A percentile compares a stretch with the other conserved stretches of the same genome.
Evolutionary conservation across 2,113 vertebrate species (phyloP).

Genomic region (Mormyrus lacerda): DNA sequence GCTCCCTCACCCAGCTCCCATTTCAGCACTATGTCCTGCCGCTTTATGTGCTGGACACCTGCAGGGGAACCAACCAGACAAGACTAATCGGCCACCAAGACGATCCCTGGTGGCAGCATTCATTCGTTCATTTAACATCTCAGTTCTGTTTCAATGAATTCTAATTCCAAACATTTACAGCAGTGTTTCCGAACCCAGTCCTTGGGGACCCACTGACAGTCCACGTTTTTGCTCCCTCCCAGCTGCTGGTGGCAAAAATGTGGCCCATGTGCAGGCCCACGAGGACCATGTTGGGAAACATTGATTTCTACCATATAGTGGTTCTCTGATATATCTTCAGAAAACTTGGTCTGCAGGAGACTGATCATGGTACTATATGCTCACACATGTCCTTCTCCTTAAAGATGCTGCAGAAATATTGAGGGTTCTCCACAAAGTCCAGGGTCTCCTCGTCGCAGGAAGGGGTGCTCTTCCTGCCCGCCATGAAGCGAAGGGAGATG

Average conservation of each 20-base stretch:
- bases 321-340: not conserved
- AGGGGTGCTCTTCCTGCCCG: constrained; percentile 70
- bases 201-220: not conserved
- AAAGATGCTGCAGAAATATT: constrained; percentile 89
- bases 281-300: not conserved
- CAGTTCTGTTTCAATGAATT: not conserved
- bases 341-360: not conserved
- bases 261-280: not conserved
- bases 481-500: constrained; percentile 91
- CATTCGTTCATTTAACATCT: not conserved
- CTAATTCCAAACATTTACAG: not conserved
- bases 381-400: constrained; percentile 72
- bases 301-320: not conserved
- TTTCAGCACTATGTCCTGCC: constrained; percentile 81
- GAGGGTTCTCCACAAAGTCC: constrained; percentile 88
- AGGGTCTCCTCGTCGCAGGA: constrained; percentile 69
- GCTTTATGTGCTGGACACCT: constrained; percentile 90
- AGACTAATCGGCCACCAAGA: not conserved
- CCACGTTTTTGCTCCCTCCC: not conserved
- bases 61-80: not conserved
- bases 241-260: not conserved
- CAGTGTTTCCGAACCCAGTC: not conserved
- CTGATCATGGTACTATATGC: constrained; percentile 12
- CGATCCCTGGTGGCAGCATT: not conserved
- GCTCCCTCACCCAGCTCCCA: constrained; percentile 94